A percentile compares a stretch with the other conserved stretches of the same genome.
Conservation (phyloP, 2,888 invertebrate genomes). For the Phortica okadai region DNA sequence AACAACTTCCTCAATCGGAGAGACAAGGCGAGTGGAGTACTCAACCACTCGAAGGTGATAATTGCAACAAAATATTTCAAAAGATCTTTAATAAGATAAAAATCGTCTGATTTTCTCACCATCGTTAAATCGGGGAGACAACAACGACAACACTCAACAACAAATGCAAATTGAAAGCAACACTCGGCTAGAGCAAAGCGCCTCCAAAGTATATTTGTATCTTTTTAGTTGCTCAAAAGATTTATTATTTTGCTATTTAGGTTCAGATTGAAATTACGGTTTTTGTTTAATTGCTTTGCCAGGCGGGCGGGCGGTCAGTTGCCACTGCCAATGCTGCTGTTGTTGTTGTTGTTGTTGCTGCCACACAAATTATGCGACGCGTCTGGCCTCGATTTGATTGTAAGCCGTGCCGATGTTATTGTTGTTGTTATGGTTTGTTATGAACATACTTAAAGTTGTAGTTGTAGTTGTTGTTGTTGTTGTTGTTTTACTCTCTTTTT, state of each 20-base stretch:
- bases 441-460: neutral
- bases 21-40: no score
- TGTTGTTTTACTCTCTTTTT: neutral
- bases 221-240: neutral
- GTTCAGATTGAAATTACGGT: neutral
- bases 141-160: no score
- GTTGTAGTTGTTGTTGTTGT: neutral
- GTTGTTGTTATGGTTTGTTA: neutral
- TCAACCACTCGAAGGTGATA: no score
- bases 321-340: no score
- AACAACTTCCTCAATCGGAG: no score
- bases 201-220: neutral
- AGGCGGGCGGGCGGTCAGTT: no score
- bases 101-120: no score
- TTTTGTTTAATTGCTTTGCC: slow-evolving; percentile 15
- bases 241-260: neutral
- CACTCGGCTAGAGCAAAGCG: neutral
- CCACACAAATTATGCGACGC: neutral
- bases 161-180: neutral
- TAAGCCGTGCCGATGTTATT: neutral
- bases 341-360: neutral
- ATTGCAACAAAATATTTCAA: no score
- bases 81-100: no score
- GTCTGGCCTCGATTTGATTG: slow-evolving; percentile 14
- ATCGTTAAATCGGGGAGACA: no score